These are phyloP conservation scores for Cheilosia variabilis DNA, from an alignment of 2,888 invertebrate genomes.

Conservation along the genomic window DNA sequence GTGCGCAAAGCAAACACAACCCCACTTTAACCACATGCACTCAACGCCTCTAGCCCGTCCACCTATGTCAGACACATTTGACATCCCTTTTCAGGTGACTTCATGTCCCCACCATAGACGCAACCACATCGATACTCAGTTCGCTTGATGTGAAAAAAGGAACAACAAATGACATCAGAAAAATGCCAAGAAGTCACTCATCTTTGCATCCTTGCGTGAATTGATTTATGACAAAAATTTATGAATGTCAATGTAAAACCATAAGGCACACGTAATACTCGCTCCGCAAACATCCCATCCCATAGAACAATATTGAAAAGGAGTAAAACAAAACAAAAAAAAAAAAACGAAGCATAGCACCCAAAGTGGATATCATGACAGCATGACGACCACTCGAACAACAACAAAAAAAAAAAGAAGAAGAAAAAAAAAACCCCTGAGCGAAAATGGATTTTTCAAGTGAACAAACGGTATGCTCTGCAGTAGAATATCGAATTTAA, in stretches of 20 bases:
- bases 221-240: conserved; percentile 67
- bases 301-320: conserved; percentile 40
- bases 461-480: conserved; percentile 35
- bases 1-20: too few species aligned
- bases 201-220: conserved; percentile 25
- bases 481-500: conserved; percentile 64
- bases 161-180: conserved; percentile 24
- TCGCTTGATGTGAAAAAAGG: conserved; percentile 31
- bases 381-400: conserved; percentile 55
- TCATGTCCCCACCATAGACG: conserved; percentile 42
- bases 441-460: conserved; percentile 68
- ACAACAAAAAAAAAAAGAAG: neutral
- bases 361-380: conserved; percentile 62
- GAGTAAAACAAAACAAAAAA: neutral
- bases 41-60: conserved; percentile 17
- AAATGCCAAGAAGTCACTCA: conserved; percentile 45
- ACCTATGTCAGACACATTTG: conserved; percentile 53
- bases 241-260: conserved; percentile 66
- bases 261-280: conserved; percentile 33
- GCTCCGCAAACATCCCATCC: conserved; percentile 38
- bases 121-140: conserved; percentile 42
- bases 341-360: neutral
- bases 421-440: conserved; percentile 16
- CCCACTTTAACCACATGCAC: conserved; percentile 29
- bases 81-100: conserved; percentile 55